Conservation (phyloP, 2,797 vertebrate genomes). For the Coregonus ussuriensis region DNA sequence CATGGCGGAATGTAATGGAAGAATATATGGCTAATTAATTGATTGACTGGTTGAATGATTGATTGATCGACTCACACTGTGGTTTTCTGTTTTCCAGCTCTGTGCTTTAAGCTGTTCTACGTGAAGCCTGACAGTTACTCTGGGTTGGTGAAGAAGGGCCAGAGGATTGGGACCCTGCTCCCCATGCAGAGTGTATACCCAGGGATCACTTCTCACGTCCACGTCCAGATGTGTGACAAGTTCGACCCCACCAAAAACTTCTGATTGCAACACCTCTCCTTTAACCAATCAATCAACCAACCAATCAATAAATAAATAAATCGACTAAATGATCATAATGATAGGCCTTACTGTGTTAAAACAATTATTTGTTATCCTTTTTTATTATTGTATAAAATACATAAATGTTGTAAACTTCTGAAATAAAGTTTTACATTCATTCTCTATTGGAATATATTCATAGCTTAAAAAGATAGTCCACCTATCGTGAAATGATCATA, state of each 20-base stretch:
- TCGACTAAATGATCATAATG: no score
- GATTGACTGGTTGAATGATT: background rate
- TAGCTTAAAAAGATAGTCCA: no score
- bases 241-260: constrained; percentile 59
- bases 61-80: background rate
- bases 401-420: no score
- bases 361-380: no score
- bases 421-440: no score
- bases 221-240: constrained; percentile 71
- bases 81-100: constrained; percentile 47
- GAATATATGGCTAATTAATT: no score
- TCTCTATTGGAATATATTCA: no score
- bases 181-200: constrained; percentile 74
- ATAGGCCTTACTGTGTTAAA: no score
- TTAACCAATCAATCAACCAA: no score
- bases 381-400: no score
- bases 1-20: no score
- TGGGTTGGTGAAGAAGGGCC: constrained; percentile 56
- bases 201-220: constrained; percentile 72
- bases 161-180: constrained; percentile 66
- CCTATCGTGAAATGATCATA: no score
- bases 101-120: constrained; percentile 75
- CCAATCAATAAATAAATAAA: background rate
- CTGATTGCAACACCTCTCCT: constrained; percentile 31
- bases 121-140: constrained; percentile 49